These are phyloP conservation scores for Campoplex capitator DNA, from an alignment of 2,888 invertebrate species.

Conservation along the genomic window DNA sequence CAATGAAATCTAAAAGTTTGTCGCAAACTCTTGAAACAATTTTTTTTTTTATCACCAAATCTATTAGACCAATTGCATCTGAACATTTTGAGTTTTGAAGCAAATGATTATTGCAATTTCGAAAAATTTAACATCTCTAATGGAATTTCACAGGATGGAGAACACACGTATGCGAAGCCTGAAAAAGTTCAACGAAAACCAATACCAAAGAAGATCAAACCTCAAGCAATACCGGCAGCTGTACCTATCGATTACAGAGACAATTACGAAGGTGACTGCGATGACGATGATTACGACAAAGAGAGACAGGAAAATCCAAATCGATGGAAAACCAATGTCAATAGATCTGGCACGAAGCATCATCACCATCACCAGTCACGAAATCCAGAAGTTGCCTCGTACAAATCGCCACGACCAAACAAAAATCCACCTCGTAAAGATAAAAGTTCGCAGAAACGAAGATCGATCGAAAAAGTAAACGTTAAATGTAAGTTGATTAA, in stretches of 20 bases:
- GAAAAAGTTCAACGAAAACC: conserved; percentile 80
- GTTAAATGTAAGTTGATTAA: conserved; percentile 55
- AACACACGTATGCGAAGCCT: conserved; percentile 76
- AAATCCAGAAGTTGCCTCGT: conserved; percentile 74
- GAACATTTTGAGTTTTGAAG: neutral
- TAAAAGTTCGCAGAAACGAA: conserved; percentile 80
- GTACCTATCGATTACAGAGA: conserved; percentile 83
- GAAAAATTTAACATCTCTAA: neutral
- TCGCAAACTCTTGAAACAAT: neutral
- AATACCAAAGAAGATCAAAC: conserved; percentile 79
- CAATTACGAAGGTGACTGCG: conserved; percentile 85
- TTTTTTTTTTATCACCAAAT: neutral
- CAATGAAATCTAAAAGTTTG: neutral
- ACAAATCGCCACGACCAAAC: conserved; percentile 78
- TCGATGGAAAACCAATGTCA: conserved; percentile 82
- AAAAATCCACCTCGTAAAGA: conserved; percentile 81
- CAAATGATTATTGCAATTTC: neutral
- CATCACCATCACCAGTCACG: conserved; percentile 75
- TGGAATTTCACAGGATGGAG: conserved; percentile 69
- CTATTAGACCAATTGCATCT: neutral
- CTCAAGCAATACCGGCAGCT: conserved; percentile 73
- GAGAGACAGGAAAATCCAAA: conserved; percentile 80
- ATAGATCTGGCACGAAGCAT: conserved; percentile 78
- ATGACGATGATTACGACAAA: conserved; percentile 83
- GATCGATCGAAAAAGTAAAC: conserved; percentile 77